A percentile compares a stretch with the other conserved stretches of the same genome.
Evolutionary conservation across 1,140 invertebrate genomes (phyloP).

Genomic region (Bombus picipes): DNA sequence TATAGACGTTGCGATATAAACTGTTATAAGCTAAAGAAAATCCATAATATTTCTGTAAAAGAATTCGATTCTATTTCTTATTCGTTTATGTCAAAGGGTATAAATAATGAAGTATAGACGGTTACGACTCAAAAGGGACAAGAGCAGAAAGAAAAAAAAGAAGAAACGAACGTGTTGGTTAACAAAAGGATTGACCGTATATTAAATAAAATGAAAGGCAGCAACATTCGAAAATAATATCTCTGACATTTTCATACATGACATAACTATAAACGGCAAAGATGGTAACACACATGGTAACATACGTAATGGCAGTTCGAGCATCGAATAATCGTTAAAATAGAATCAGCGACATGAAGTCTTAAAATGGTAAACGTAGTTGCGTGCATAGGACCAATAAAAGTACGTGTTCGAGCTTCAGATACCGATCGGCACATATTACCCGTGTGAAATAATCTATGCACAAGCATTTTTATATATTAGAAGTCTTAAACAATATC

Average conservation of each 20-base stretch:
- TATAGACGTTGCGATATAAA: too few species aligned
- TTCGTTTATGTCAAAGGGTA: neutral
- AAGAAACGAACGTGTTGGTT: neutral
- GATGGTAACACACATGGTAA: neutral
- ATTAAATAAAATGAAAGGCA: too few species aligned
- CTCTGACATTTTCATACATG: neutral
- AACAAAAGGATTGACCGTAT: too few species aligned
- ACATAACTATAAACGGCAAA: neutral
- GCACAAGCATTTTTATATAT: neutral
- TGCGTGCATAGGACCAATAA: conserved; percentile 4
- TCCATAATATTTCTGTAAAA: too few species aligned
- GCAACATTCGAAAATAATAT: neutral
- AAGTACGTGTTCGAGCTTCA: neutral
- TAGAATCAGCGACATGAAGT: neutral
- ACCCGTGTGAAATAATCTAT: neutral
- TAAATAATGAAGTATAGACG: neutral
- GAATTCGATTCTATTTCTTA: neutral
- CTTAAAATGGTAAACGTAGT: neutral
- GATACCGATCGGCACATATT: neutral
- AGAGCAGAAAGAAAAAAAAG: neutral
- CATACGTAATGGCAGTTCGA: neutral
- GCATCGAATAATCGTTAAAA: neutral
- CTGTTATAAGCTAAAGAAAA: too few species aligned
- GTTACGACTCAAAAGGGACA: too few species aligned
- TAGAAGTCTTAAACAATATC: neutral